These are phyloP conservation scores for Melanchra persicariae DNA, from an alignment of 2,888 invertebrate species.

Conservation along the genomic window DNA sequence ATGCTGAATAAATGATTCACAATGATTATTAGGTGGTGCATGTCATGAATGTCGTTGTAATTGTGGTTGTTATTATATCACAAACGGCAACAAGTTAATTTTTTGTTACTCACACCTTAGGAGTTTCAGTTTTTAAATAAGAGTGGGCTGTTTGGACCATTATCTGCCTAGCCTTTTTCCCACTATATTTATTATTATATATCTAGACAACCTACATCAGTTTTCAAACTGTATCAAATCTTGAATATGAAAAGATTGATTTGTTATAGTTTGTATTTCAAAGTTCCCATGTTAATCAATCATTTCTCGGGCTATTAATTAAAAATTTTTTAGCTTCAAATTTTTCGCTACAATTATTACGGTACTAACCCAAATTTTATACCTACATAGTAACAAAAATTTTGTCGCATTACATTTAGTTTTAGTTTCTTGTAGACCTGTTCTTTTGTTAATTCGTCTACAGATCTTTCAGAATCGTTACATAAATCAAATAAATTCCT, in stretches of 20 bases:
- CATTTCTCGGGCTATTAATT: background rate
- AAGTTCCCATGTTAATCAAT: conserved; percentile 4
- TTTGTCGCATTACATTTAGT: background rate
- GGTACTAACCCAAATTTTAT: background rate
- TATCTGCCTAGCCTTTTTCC: too few relatives aligned
- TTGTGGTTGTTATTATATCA: too few relatives aligned
- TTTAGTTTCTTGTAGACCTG: background rate
- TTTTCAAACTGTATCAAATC: background rate
- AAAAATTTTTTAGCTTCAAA: background rate
- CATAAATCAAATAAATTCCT: background rate
- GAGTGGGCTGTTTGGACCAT: too few relatives aligned
- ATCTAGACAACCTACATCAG: background rate
- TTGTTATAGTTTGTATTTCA: background rate
- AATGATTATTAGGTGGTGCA: too few relatives aligned
- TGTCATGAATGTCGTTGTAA: too few relatives aligned
- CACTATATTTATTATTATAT: too few relatives aligned
- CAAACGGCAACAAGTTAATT: too few relatives aligned
- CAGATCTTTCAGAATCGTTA: background rate
- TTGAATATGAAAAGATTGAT: background rate
- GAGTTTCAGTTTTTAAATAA: too few relatives aligned
- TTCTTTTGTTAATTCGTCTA: background rate
- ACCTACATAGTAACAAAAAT: background rate
- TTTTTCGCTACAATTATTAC: conserved; percentile 23
- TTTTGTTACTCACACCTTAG: too few relatives aligned
- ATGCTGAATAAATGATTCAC: too few relatives aligned